Evolutionary conservation across 2,888 invertebrate species (phyloP).

Genomic region (Pristionchus mayeri): DNA sequence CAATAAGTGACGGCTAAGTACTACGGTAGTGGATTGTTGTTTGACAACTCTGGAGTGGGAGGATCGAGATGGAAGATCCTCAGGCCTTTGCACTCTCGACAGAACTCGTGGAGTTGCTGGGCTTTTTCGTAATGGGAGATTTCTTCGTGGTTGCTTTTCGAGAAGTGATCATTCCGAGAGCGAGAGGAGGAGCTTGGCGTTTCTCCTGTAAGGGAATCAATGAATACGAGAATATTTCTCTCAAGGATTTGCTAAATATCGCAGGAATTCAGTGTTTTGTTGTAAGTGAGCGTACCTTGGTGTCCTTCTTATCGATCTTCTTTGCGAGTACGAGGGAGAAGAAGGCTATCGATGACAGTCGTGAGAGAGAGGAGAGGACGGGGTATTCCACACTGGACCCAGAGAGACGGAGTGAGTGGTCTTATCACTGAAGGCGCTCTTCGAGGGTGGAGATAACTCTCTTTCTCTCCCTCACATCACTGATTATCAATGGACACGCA

Average conservation of each 20-base stretch:
- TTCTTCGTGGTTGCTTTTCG: not conserved
- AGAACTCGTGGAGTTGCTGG: not conserved
- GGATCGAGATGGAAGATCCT: not conserved
- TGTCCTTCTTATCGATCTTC: not conserved
- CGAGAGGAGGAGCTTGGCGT: slow-evolving; percentile 10
- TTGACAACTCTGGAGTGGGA: not conserved
- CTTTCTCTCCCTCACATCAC: not conserved
- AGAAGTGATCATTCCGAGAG: slow-evolving; percentile 10
- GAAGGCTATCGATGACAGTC: not conserved
- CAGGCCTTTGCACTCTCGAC: not conserved
- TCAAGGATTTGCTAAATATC: too few species aligned
- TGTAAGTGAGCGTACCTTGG: not conserved
- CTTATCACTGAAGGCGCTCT: not conserved
- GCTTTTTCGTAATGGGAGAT: not conserved
- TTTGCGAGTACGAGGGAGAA: slow-evolving; percentile 5
- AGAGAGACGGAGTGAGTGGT: too few species aligned
- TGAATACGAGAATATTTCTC: not conserved
- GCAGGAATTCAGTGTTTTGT: not conserved
- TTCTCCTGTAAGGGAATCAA: not conserved
- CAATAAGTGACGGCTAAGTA: not conserved
- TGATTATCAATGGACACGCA: slow-evolving; percentile 36
- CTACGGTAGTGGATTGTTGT: slow-evolving; percentile 5
- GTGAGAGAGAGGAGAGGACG: not conserved
- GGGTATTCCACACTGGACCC: not conserved
- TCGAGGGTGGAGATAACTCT: not conserved